These are phyloP conservation scores for Bradypodion pumilum DNA, from an alignment of 2,797 vertebrate genomes.

Conservation along the genomic window DNA sequence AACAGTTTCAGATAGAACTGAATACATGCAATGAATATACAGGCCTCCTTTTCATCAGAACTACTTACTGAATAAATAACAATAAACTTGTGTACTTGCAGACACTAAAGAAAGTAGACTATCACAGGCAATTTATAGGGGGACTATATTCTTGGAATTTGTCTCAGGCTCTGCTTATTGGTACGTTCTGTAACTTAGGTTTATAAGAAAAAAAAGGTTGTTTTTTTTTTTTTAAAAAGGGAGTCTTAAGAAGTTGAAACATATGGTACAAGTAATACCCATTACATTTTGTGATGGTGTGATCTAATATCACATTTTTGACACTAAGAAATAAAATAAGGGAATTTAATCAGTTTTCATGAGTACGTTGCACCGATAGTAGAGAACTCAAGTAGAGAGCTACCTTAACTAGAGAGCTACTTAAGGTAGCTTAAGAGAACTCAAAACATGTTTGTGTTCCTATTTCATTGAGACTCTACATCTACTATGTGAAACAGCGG, in stretches of 20 bases:
- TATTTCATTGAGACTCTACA: not conserved
- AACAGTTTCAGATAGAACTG: slow-evolving; percentile 45
- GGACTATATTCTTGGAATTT: slow-evolving; percentile 44
- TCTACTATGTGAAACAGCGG: not conserved
- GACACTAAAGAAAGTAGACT: slow-evolving; percentile 17
- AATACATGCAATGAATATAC: slow-evolving; percentile 5
- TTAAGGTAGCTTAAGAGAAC: not conserved
- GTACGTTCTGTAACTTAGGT: slow-evolving; percentile 38
- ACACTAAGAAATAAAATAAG: not conserved
- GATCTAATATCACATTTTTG: not conserved
- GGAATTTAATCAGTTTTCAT: too few relatives aligned
- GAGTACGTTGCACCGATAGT: not conserved
- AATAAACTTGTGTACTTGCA: slow-evolving; percentile 39
- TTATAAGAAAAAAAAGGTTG: slow-evolving; percentile 40
- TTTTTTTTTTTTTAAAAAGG: slow-evolving; percentile 41
- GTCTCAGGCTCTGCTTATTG: slow-evolving; percentile 41
- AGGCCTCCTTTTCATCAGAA: slow-evolving; percentile 21
- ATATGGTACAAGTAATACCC: not conserved
- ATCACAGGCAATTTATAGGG: not conserved
- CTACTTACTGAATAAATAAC: slow-evolving; percentile 35
- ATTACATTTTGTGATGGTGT: not conserved
- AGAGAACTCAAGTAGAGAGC: too few relatives aligned
- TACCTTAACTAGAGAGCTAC: too few relatives aligned
- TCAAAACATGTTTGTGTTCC: not conserved
- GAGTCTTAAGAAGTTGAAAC: not conserved